phyloP scores from a whole-genome alignment of 2,113 vertebrate species.

The Chrysochloris asiatica region DNA sequence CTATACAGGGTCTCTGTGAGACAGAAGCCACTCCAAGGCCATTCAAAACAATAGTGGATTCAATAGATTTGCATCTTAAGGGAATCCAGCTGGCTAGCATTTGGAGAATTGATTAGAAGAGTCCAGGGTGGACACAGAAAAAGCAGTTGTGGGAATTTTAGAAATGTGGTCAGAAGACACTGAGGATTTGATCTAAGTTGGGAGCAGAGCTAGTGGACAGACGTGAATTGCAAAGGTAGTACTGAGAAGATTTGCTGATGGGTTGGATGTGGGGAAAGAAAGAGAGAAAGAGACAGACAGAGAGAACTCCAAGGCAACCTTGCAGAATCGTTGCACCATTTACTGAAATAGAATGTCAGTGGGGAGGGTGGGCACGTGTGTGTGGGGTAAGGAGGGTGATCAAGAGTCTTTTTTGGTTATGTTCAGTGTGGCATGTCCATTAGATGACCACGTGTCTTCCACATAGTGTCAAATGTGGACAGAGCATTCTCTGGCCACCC shows the following conservation, averaged over 20 bases:
- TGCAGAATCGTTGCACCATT: accelerated
- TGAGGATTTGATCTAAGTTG: accelerated
- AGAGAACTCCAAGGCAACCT: not conserved
- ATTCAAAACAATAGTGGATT: too few relatives aligned
- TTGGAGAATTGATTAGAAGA: not conserved
- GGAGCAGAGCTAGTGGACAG: not conserved
- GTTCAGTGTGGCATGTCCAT: accelerated
- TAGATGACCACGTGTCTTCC: accelerated
- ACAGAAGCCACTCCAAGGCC: too few relatives aligned
- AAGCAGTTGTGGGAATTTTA: accelerated
- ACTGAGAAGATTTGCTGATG: not conserved
- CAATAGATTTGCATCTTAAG: not conserved
- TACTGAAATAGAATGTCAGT: not conserved
- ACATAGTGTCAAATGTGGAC: not conserved
- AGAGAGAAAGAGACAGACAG: too few relatives aligned
- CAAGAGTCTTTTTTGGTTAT: not conserved
- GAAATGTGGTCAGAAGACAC: not conserved
- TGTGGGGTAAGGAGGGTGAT: too few relatives aligned
- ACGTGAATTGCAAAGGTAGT: accelerated
- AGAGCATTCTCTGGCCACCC: accelerated
- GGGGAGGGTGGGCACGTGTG: not conserved
- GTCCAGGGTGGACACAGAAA: accelerated
- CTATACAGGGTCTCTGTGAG: too few relatives aligned
- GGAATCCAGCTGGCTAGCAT: not conserved
- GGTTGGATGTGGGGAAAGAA: not conserved